Evolutionary conservation across 2,797 vertebrate species (phyloP).

Genomic region (Tokudaia tokunoshimensis): DNA sequence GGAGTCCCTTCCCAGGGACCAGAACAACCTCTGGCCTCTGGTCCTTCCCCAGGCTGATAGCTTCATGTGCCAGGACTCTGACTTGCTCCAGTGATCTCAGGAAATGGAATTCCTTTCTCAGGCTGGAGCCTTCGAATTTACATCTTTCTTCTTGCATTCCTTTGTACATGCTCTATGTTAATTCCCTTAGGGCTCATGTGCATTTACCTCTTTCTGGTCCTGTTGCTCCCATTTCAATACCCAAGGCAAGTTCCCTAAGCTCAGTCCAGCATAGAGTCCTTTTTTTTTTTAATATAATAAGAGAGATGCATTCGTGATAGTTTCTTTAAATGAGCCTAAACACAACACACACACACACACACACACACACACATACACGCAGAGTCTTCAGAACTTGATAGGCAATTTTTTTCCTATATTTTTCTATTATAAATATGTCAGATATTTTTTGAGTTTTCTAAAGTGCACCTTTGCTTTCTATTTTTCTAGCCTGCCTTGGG

Average conservation of each 20-base stretch:
- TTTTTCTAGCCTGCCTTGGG: conserved; percentile 29
- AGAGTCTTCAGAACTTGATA: neutral
- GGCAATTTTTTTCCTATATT: neutral
- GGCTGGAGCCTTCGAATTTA: neutral
- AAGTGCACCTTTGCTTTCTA: conserved; percentile 9
- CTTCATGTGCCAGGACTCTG: neutral
- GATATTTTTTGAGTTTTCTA: conserved; percentile 50
- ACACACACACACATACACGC: neutral
- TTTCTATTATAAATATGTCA: conserved; percentile 34
- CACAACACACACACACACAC: neutral
- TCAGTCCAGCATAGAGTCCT: conserved; percentile 3
- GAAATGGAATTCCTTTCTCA: conserved; percentile 75
- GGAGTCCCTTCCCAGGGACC: neutral
- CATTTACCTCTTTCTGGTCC: conserved; percentile 49
- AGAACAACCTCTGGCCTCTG: neutral
- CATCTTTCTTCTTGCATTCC: conserved; percentile 71
- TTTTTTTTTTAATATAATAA: conserved; percentile 38
- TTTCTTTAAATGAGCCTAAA: conserved; percentile 40
- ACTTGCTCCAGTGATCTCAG: conserved; percentile 68
- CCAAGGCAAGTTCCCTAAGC: conserved; percentile 56
- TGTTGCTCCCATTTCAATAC: conserved; percentile 30
- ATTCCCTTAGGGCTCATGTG: conserved; percentile 57
- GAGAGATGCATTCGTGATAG: conserved; percentile 23
- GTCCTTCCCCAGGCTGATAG: conserved; percentile 4
- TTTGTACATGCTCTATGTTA: conserved; percentile 60